Conservation (phyloP, 2,113 vertebrate genomes). For the Alethe castanea region DNA sequence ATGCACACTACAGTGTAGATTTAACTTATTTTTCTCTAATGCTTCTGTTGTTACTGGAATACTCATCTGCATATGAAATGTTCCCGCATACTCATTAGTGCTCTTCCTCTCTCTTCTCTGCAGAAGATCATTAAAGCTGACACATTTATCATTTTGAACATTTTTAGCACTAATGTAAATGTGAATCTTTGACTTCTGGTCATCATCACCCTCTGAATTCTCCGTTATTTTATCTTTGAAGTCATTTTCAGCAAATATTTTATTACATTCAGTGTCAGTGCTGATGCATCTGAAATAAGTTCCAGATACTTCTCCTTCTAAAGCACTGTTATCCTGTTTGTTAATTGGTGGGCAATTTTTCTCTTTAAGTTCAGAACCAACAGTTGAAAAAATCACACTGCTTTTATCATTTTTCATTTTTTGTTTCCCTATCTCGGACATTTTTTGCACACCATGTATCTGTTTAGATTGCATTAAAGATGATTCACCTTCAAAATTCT, state of each 20-base stretch:
- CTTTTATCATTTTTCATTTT: background rate
- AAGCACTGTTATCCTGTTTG: background rate
- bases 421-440: background rate
- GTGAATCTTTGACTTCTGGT: background rate
- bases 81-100: background rate
- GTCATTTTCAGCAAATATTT: background rate
- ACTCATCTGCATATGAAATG: background rate
- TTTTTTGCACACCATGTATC: background rate
- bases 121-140: background rate
- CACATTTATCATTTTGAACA: background rate
- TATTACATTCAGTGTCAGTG: background rate
- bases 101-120: background rate
- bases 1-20: background rate
- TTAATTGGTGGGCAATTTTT: background rate
- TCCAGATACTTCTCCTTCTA: background rate
- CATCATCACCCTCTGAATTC: background rate
- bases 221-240: background rate
- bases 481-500: background rate
- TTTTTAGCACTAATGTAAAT: background rate
- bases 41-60: background rate
- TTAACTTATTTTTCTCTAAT: background rate
- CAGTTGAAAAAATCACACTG: background rate
- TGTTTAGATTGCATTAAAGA: constrained; percentile 17
- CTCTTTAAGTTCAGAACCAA: background rate
- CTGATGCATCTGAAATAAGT: background rate